Conservation (phyloP, 2,113 vertebrate genomes). For the Marcusenius ussheri region DNA sequence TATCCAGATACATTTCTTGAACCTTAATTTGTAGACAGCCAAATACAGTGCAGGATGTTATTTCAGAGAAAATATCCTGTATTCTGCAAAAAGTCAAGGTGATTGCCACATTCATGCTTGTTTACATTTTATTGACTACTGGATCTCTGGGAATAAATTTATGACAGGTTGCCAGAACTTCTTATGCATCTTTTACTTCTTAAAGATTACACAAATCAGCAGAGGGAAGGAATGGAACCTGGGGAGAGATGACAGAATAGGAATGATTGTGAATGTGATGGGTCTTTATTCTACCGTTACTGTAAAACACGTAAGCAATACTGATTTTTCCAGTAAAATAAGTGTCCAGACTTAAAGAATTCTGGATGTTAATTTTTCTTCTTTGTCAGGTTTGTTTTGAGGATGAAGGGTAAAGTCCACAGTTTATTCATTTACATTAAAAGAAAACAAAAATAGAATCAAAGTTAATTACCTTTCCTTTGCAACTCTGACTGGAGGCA, state of each 20-base stretch:
- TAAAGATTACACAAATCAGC: neutral
- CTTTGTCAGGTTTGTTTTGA: neutral
- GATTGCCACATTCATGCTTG: neutral
- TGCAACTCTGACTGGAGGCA: neutral
- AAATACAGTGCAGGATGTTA: neutral
- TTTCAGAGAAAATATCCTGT: neutral
- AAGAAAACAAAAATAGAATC: neutral
- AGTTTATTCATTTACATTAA: conserved; percentile 4
- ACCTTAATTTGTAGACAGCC: neutral
- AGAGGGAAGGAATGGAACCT: neutral
- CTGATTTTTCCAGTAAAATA: neutral
- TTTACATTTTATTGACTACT: neutral
- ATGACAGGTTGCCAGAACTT: neutral
- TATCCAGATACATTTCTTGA: neutral
- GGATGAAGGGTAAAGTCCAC: neutral
- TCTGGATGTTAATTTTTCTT: neutral
- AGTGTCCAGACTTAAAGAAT: neutral
- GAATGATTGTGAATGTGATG: neutral
- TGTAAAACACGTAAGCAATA: neutral
- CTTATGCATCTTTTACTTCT: neutral
- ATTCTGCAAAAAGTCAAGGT: neutral
- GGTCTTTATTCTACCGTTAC: neutral
- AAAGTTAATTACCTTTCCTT: neutral
- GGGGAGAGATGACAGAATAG: neutral
- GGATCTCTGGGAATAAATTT: neutral